Evolutionary conservation across 1,140 invertebrate genomes (phyloP).

Genomic region (Octopus sinensis): DNA sequence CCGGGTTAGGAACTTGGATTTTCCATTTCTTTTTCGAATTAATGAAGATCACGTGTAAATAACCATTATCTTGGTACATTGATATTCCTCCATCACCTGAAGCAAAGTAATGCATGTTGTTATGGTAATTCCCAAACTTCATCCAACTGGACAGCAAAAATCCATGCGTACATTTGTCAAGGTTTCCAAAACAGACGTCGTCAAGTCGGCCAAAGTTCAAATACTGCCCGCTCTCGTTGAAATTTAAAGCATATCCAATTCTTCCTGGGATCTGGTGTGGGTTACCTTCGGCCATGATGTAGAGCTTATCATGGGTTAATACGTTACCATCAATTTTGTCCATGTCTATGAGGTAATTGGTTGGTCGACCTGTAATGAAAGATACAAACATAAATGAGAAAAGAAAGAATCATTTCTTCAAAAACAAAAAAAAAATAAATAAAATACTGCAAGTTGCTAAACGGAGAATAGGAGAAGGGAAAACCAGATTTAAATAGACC

Average conservation of each 20-base stretch:
- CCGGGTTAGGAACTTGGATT: constrained; percentile 28
- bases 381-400: no score
- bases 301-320: constrained; percentile 33
- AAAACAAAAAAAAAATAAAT: no score
- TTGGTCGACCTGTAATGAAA: constrained; percentile 41
- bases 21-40: constrained; percentile 33
- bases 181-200: constrained; percentile 48
- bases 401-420: no score
- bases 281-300: constrained; percentile 32
- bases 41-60: constrained; percentile 38
- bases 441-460: no score
- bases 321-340: constrained; percentile 36
- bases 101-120: constrained; percentile 49
- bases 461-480: no score
- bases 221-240: constrained; percentile 47
- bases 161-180: constrained; percentile 45
- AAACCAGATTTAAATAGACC: no score
- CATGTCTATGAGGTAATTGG: constrained; percentile 43
- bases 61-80: constrained; percentile 40
- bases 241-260: constrained; percentile 41
- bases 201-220: constrained; percentile 41
- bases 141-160: constrained; percentile 51
- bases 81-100: constrained; percentile 44
- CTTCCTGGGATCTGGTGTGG: constrained; percentile 45
- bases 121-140: constrained; percentile 37